Conservation (phyloP, 2,113 vertebrate genomes). For the Gallinago media region DNA sequence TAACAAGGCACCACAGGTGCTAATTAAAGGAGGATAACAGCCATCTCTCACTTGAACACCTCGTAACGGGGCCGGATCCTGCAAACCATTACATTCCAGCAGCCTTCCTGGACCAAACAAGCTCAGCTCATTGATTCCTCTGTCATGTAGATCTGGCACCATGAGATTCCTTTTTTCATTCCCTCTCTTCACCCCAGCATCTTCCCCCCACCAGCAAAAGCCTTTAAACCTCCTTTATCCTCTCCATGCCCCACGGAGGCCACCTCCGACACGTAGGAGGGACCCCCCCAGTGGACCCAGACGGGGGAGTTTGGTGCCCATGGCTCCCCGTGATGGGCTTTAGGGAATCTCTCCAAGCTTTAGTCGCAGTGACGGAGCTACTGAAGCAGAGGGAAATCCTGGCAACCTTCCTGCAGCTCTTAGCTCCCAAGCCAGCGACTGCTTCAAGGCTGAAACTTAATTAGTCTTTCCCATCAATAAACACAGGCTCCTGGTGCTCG, state of each 20-base stretch:
- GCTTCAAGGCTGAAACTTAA: neutral
- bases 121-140: neutral
- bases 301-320: fast-evolving
- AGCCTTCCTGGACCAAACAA: fast-evolving
- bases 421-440: neutral
- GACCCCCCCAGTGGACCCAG: fast-evolving
- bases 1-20: neutral
- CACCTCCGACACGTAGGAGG: neutral
- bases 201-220: neutral
- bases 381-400: neutral
- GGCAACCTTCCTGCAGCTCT: neutral
- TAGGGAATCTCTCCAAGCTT: neutral
- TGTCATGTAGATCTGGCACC: fast-evolving
- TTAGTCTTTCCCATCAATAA: neutral
- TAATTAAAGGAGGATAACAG: neutral
- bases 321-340: fast-evolving
- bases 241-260: fast-evolving
- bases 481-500: fast-evolving
- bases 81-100: neutral
- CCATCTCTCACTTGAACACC: neutral
- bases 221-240: neutral
- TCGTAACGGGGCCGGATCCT: fast-evolving
- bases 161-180: neutral
- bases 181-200: neutral
- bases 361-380: neutral